These are phyloP conservation scores for Luidia sarsii DNA, from an alignment of 53 echinoderm and acorn worm genomes.

Conservation along the genomic window DNA sequence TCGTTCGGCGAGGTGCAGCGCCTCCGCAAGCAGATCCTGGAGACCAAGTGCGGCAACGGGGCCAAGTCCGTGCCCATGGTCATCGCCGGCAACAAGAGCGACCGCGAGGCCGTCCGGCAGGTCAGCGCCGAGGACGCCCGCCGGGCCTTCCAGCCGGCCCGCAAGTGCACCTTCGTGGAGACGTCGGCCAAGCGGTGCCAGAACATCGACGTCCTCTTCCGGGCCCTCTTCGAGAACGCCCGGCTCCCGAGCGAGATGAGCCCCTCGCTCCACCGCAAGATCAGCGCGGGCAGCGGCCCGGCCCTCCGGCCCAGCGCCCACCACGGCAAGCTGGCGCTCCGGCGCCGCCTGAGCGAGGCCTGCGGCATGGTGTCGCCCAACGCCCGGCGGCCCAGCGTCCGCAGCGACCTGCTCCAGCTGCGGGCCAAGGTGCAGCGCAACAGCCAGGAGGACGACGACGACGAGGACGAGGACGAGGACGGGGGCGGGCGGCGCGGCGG, in stretches of 20 bases:
- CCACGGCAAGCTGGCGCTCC: constrained; percentile 71
- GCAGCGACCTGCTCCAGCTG: constrained; percentile 87
- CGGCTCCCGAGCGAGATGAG: constrained; percentile 91
- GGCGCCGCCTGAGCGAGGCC: constrained; percentile 88
- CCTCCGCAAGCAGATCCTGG: constrained; percentile 88
- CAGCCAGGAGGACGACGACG: constrained; percentile 78
- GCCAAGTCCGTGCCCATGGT: constrained; percentile 92
- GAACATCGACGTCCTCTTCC: constrained; percentile 84
- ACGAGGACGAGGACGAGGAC: constrained; percentile 73
- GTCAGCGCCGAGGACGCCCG: constrained; percentile 83
- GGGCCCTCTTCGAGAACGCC: constrained; percentile 88
- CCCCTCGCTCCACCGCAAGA: constrained; percentile 77
- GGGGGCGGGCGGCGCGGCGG: constrained; percentile 71
- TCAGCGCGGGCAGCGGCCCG: constrained; percentile 79
- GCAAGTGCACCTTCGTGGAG: constrained; percentile 87
- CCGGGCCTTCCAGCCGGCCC: constrained; percentile 63
- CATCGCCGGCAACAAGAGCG: constrained; percentile 90
- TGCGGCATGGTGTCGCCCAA: constrained; percentile 88
- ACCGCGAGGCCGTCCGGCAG: constrained; percentile 69
- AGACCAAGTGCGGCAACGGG: constrained; percentile 89
- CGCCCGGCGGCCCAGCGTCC: constrained; percentile 86
- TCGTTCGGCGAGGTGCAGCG: constrained; percentile 89
- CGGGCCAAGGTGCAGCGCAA: constrained; percentile 80
- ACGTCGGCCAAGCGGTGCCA: constrained; percentile 86
- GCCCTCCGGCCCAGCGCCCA: constrained; percentile 70